Percentiles rank a stretch among this genome's conserved stretches.
These are phyloP conservation scores for Brachyistius frenatus DNA, from an alignment of 2,113 vertebrate species.

Conservation along the genomic window DNA sequence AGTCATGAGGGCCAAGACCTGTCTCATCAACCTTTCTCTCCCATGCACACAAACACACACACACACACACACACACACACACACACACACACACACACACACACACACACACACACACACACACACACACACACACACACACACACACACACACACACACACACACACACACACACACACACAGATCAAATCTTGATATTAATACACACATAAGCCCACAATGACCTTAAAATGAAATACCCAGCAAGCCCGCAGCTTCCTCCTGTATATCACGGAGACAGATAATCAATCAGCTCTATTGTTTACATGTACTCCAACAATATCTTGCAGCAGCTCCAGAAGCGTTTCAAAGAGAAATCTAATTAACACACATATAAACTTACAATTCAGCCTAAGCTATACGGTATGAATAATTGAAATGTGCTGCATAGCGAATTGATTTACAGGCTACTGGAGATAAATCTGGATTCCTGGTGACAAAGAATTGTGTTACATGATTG, in stretches of 20 bases:
- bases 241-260: constrained; percentile 37
- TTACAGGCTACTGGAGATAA: constrained; percentile 51
- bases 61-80: constrained; percentile 22
- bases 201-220: constrained; percentile 29
- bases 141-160: constrained; percentile 23
- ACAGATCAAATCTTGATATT: neutral
- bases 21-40: constrained; percentile 57
- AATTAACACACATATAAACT: constrained; percentile 47
- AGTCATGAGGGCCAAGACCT: constrained; percentile 71
- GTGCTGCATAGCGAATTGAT: constrained; percentile 68
- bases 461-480: constrained; percentile 60
- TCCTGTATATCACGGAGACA: constrained; percentile 42
- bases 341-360: constrained; percentile 49
- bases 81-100: constrained; percentile 31
- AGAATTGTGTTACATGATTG: constrained; percentile 50
- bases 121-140: constrained; percentile 31
- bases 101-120: constrained; percentile 20
- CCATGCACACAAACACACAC: constrained; percentile 27
- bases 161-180: neutral
- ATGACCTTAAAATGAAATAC: constrained; percentile 63
- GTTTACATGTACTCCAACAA: constrained; percentile 61
- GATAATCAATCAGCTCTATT: constrained; percentile 55
- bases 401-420: constrained; percentile 71
- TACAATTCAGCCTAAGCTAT: constrained; percentile 38
- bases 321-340: constrained; percentile 27